Conservation (phyloP, 2,888 invertebrate species). For the Lochmaea crataegi region DNA sequence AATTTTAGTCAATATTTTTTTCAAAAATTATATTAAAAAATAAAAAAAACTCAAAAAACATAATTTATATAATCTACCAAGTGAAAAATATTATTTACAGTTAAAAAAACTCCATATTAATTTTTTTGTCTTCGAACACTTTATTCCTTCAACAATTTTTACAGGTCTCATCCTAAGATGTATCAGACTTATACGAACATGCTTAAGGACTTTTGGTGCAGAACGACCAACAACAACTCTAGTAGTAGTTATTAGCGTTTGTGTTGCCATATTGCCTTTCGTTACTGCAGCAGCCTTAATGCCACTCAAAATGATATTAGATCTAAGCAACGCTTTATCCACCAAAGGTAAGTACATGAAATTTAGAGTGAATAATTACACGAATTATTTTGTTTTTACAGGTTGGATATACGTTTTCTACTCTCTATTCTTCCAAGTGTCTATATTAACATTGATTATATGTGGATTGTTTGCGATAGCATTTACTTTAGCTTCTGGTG, state of each 20-base stretch:
- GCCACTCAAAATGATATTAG: conserved; percentile 46
- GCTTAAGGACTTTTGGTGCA: conserved; percentile 38
- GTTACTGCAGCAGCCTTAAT: conserved; percentile 49
- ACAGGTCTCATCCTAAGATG: conserved; percentile 34
- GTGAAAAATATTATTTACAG: no score
- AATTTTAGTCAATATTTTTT: no score
- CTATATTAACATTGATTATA: conserved; percentile 43
- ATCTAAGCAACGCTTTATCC: conserved; percentile 38
- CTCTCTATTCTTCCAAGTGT: conserved; percentile 47
- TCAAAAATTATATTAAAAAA: no score
- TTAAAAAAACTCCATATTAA: no score
- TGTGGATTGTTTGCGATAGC: conserved; percentile 45
- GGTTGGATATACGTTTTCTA: conserved; percentile 46
- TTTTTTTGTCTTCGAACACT: no score
- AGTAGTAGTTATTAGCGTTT: conserved; percentile 43
- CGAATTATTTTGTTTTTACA: conserved; percentile 40
- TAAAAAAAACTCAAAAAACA: no score
- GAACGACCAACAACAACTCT: conserved; percentile 40
- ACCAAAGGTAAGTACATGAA: conserved; percentile 39
- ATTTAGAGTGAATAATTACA: background rate
- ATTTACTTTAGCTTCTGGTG: conserved; percentile 45
- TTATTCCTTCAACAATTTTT: conserved; percentile 20
- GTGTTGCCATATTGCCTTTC: conserved; percentile 45
- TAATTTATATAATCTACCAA: no score
- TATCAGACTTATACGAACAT: conserved; percentile 28